Percentiles rank a stretch among this genome's conserved stretches.
phyloP scores from a whole-genome alignment of 2,113 vertebrate species.

The Bubo bubo region DNA sequence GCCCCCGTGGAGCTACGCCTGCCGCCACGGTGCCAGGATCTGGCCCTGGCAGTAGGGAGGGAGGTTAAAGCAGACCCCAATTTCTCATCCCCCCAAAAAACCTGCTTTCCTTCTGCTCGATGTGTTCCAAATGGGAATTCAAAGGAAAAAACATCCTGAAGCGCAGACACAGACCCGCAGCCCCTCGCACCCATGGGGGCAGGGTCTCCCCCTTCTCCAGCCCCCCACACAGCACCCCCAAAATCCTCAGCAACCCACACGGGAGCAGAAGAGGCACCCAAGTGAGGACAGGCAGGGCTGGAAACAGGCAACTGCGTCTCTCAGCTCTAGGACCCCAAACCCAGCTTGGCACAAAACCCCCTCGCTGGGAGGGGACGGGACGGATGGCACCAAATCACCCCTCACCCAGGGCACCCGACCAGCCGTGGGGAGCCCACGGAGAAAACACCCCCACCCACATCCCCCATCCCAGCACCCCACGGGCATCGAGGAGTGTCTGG shows the following conservation, averaged over 20 bases:
- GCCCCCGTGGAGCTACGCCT: rapidly evolving
- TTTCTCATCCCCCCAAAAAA: background rate
- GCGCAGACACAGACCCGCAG: rapidly evolving
- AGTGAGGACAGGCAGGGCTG: background rate
- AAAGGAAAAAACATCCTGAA: background rate
- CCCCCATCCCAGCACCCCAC: background rate
- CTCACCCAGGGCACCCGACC: rapidly evolving
- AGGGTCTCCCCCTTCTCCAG: background rate
- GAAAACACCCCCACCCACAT: rapidly evolving
- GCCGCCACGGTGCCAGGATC: rapidly evolving
- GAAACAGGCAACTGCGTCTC: rapidly evolving
- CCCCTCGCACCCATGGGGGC: rapidly evolving
- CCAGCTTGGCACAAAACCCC: background rate
- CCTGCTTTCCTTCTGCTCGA: background rate
- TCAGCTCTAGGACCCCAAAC: background rate
- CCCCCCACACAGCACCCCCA: background rate
- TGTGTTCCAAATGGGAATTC: rapidly evolving
- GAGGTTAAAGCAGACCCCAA: background rate
- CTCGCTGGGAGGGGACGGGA: rapidly evolving
- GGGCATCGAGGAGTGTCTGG: rapidly evolving
- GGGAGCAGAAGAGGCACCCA: background rate
- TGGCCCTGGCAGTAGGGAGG: background rate
- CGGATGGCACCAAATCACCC: background rate
- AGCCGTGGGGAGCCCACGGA: rapidly evolving
- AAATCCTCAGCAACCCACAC: rapidly evolving